Evolutionary conservation across 64 coral and sea anemone genomes (phyloP).

Genomic region (Montipora capricornis): DNA sequence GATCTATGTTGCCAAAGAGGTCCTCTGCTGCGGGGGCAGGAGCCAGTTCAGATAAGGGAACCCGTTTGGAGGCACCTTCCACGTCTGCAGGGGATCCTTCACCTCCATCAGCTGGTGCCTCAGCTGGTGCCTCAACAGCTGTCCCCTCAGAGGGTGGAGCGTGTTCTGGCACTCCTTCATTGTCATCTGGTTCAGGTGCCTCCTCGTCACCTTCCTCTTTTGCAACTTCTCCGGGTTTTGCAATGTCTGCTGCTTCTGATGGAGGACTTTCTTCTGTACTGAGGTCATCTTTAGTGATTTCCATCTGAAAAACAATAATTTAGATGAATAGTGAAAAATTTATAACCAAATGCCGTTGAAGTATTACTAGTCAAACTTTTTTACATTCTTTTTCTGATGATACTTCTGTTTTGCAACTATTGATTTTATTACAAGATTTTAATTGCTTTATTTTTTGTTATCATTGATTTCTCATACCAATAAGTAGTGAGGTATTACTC

Average conservation of each 20-base stretch:
- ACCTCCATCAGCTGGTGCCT: constrained; percentile 41
- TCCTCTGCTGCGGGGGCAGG: constrained; percentile 77
- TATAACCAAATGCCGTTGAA: too few species aligned
- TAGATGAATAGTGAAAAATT: background rate
- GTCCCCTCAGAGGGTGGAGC: constrained; percentile 65
- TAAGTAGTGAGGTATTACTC: too few species aligned
- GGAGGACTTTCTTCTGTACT: constrained; percentile 42
- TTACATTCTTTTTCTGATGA: too few species aligned
- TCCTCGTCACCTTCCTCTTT: constrained; percentile 90
- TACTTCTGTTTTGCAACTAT: too few species aligned
- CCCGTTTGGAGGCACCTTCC: constrained; percentile 19
- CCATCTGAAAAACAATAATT: constrained; percentile 46
- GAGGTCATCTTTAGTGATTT: constrained; percentile 82
- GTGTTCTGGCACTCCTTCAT: constrained; percentile 63
- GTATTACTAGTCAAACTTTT: too few species aligned
- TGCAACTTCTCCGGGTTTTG: constrained; percentile 61
- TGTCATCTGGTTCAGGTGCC: constrained; percentile 76
- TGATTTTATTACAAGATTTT: too few species aligned
- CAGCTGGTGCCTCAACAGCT: constrained; percentile 26
- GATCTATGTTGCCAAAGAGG: constrained; percentile 96
- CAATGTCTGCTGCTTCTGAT: constrained; percentile 21
- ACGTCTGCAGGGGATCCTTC: constrained; percentile 6
- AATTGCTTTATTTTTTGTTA: too few species aligned
- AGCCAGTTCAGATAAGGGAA: constrained; percentile 80
- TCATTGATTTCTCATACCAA: too few species aligned